phyloP scores from a whole-genome alignment of 1,140 invertebrate species.

The Heliconius nattereri region DNA sequence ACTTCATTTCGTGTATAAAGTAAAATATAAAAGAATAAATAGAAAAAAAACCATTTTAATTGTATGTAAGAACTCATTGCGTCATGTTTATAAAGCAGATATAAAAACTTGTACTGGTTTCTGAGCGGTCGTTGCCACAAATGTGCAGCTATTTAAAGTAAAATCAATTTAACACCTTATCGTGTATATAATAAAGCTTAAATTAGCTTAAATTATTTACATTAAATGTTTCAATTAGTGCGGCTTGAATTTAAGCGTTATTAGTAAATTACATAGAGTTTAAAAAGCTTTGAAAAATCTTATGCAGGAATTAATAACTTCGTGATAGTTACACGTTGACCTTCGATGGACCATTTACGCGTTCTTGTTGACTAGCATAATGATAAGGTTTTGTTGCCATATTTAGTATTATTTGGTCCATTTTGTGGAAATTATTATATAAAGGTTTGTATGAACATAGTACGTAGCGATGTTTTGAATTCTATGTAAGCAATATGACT shows the following conservation, averaged over 20 bases:
- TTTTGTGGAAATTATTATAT: not conserved
- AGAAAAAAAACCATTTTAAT: not conserved
- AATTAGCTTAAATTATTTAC: not conserved
- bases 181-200: not conserved
- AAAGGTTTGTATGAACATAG: no score
- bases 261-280: not conserved
- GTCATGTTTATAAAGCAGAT: slow-evolving; percentile 6
- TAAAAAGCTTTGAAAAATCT: not conserved
- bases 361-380: slow-evolving; percentile 33
- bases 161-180: not conserved
- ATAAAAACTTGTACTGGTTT: slow-evolving; percentile 11
- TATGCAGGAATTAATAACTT: slow-evolving; percentile 41
- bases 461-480: no score
- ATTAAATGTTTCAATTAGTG: not conserved
- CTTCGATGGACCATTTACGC: slow-evolving; percentile 42
- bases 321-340: slow-evolving; percentile 31
- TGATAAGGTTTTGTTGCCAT: slow-evolving; percentile 34
- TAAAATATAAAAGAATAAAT: not conserved
- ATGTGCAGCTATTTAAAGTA: not conserved
- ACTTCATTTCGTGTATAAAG: not conserved
- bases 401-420: not conserved
- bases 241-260: not conserved
- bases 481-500: no score
- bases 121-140: slow-evolving; percentile 24
- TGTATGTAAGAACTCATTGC: slow-evolving; percentile 3